phyloP scores from a whole-genome alignment of 2,888 invertebrate genomes.

The Iphiclides podalirius region DNA sequence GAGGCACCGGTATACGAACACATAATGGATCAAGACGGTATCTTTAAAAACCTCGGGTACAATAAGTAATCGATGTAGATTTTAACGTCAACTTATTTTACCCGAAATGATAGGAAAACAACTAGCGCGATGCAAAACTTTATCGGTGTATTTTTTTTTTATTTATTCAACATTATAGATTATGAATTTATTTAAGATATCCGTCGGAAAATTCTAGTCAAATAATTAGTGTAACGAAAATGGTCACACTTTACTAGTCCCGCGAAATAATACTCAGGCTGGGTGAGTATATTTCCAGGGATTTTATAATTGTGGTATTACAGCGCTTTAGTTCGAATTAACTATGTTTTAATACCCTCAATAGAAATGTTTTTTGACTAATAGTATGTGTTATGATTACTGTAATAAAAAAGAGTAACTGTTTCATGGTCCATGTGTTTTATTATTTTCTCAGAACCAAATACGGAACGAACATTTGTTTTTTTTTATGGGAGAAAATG shows the following conservation, averaged over 20 bases:
- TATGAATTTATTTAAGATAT: constrained; percentile 13
- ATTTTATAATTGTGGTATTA: constrained; percentile 25
- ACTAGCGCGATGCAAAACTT: constrained; percentile 12
- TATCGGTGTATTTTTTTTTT: constrained; percentile 1
- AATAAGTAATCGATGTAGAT: constrained; percentile 38
- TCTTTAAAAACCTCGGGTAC: constrained; percentile 60
- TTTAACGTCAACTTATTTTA: constrained; percentile 2
- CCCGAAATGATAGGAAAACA: constrained; percentile 1
- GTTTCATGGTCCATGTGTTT: too few relatives aligned
- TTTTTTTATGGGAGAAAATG: too few relatives aligned
- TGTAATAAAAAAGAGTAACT: too few relatives aligned
- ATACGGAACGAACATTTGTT: too few relatives aligned
- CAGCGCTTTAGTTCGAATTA: neutral
- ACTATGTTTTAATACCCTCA: too few relatives aligned
- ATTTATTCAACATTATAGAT: neutral
- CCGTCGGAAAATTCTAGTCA: constrained; percentile 1
- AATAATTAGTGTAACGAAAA: constrained; percentile 15
- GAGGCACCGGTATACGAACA: constrained; percentile 65
- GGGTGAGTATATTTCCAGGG: constrained; percentile 50
- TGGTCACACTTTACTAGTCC: constrained; percentile 22
- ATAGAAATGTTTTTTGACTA: too few relatives aligned
- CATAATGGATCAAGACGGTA: constrained; percentile 49
- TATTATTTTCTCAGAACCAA: too few relatives aligned
- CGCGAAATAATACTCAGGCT: constrained; percentile 58
- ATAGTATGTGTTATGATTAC: too few relatives aligned